These are phyloP conservation scores for Deroplatys truncata DNA, from an alignment of 2,888 invertebrate genomes.

Conservation along the genomic window DNA sequence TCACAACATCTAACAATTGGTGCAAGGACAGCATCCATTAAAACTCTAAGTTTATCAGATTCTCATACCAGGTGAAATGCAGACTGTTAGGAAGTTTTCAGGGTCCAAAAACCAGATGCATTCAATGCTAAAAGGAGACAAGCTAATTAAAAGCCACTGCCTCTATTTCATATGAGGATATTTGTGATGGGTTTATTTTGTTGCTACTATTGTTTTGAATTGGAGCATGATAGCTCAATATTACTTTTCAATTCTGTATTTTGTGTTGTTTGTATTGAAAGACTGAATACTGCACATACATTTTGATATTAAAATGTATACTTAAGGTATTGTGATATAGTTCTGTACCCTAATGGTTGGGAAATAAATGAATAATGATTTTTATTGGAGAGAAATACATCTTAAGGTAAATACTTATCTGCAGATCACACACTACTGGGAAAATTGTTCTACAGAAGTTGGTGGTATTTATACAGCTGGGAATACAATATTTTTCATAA, in stretches of 20 bases:
- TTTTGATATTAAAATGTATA: too few species aligned
- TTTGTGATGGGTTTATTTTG: neutral
- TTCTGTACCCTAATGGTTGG: neutral
- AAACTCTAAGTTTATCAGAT: neutral
- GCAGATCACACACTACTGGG: neutral
- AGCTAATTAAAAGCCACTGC: neutral
- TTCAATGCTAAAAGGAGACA: neutral
- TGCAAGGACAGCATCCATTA: neutral
- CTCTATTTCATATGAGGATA: neutral
- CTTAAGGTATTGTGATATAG: too few species aligned
- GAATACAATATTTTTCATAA: neutral
- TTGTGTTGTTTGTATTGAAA: too few species aligned
- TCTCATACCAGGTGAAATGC: neutral
- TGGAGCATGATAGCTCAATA: too few species aligned
- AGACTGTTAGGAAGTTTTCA: neutral
- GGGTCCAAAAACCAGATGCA: neutral
- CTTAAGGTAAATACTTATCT: neutral
- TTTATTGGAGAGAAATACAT: neutral
- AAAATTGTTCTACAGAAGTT: neutral
- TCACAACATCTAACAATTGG: slow-evolving; percentile 7
- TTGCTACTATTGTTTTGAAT: too few species aligned
- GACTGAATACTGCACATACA: too few species aligned
- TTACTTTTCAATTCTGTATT: too few species aligned
- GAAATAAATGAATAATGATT: neutral
- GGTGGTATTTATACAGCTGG: neutral